Percentiles rank a stretch among this genome's conserved stretches.
Evolutionary conservation across 2,113 vertebrate genomes (phyloP).

Genomic region (Istiophorus platypterus): DNA sequence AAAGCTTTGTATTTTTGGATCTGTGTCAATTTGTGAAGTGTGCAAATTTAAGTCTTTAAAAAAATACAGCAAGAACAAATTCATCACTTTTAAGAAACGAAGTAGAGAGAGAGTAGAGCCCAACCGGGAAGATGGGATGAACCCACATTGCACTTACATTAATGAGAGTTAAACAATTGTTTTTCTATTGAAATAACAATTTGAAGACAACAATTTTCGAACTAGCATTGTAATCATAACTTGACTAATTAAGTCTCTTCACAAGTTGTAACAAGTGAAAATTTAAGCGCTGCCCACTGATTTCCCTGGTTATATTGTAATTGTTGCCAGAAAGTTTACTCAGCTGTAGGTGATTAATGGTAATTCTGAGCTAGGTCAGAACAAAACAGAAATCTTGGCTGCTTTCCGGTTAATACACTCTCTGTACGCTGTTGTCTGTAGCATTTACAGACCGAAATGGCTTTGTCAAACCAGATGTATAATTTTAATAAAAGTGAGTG

Average conservation of each 20-base stretch:
- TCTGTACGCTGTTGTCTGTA: not conserved
- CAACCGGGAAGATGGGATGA: not conserved
- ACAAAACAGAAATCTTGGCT: not conserved
- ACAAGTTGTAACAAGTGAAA: not conserved
- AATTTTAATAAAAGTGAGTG: not conserved
- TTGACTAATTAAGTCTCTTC: not conserved
- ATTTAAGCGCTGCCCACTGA: not conserved
- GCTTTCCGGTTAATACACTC: not conserved
- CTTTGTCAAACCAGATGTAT: not conserved
- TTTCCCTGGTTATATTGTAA: not conserved
- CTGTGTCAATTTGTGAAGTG: not conserved
- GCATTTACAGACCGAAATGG: not conserved
- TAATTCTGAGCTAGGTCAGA: not conserved
- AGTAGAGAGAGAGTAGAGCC: not conserved
- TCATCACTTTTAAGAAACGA: not conserved
- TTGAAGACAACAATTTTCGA: not conserved
- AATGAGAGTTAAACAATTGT: not conserved
- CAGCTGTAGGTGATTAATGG: not conserved
- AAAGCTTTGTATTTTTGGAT: not conserved
- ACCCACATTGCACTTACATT: not conserved
- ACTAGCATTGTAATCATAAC: conserved; percentile 1
- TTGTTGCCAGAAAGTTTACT: not conserved
- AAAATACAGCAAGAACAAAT: not conserved
- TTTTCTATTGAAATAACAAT: not conserved
- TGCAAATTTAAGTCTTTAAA: not conserved